These are phyloP conservation scores for Sinohyriopsis cumingii DNA, from an alignment of 2,888 invertebrate species.

Conservation along the genomic window DNA sequence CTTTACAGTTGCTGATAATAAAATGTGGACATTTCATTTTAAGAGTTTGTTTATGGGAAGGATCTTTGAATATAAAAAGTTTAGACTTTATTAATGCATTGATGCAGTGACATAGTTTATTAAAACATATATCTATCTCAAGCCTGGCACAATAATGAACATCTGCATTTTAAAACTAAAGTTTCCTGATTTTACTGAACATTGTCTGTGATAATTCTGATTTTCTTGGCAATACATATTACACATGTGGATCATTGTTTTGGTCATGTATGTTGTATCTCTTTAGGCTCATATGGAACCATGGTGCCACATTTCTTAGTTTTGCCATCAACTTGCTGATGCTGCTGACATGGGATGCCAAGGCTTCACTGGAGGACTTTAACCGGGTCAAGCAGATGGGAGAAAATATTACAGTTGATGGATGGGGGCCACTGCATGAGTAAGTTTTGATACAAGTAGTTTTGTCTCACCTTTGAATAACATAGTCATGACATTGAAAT, in stretches of 20 bases:
- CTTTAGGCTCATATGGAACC: constrained; percentile 69
- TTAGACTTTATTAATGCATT: too few relatives aligned
- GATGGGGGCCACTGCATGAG: constrained; percentile 36
- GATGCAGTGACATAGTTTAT: too few relatives aligned
- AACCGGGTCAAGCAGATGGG: constrained; percentile 15
- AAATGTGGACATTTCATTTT: neutral
- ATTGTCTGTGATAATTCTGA: too few relatives aligned
- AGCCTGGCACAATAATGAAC: too few relatives aligned
- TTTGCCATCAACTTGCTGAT: constrained; percentile 70
- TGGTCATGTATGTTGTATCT: too few relatives aligned
- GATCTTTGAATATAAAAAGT: too few relatives aligned
- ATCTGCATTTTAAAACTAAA: too few relatives aligned
- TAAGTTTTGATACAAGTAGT: constrained; percentile 21
- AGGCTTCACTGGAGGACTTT: constrained; percentile 56
- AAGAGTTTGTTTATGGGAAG: too few relatives aligned
- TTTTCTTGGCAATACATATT: too few relatives aligned
- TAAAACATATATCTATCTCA: too few relatives aligned
- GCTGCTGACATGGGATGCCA: constrained; percentile 68
- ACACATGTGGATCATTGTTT: too few relatives aligned
- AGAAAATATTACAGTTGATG: constrained; percentile 21
- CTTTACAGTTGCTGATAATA: neutral
- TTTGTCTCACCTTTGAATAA: neutral
- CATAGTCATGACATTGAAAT: neutral
- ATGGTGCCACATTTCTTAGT: constrained; percentile 66
- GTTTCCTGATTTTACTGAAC: too few relatives aligned